These are phyloP conservation scores for Pipa parva DNA, from an alignment of 2,113 vertebrate genomes.

Conservation along the genomic window DNA sequence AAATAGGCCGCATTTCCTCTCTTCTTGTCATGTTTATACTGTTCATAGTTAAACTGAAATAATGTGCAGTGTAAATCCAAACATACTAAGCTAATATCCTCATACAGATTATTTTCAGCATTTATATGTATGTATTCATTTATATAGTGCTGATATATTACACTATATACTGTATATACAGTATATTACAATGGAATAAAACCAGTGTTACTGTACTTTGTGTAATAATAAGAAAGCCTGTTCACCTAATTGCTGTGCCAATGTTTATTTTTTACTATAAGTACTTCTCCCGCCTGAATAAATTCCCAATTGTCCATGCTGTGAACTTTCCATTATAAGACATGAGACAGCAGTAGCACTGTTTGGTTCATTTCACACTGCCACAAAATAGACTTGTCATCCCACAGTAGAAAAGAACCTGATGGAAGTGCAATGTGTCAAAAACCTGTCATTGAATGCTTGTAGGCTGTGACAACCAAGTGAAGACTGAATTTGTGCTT, in stretches of 20 bases:
- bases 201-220: too few species aligned
- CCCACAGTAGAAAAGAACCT: constrained; percentile 54
- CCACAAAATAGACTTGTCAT: constrained; percentile 61
- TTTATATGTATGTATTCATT: too few species aligned
- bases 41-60: too few species aligned
- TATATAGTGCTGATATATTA: too few species aligned
- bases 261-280: constrained; percentile 59
- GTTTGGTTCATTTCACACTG: constrained; percentile 55
- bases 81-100: too few species aligned
- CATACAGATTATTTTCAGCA: too few species aligned
- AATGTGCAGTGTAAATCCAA: too few species aligned
- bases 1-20: too few species aligned
- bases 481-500: constrained; percentile 42
- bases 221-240: neutral
- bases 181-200: too few species aligned
- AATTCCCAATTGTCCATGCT: constrained; percentile 57
- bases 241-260: constrained; percentile 30
- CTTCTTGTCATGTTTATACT: too few species aligned
- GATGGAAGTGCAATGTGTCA: constrained; percentile 55
- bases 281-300: constrained; percentile 57
- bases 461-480: constrained; percentile 45
- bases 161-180: too few species aligned
- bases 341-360: constrained; percentile 52
- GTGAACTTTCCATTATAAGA: constrained; percentile 62
- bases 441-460: constrained; percentile 53